These are phyloP conservation scores for Acrocephalus scirpaceus DNA, from an alignment of 2,797 vertebrate species.

Conservation along the genomic window DNA sequence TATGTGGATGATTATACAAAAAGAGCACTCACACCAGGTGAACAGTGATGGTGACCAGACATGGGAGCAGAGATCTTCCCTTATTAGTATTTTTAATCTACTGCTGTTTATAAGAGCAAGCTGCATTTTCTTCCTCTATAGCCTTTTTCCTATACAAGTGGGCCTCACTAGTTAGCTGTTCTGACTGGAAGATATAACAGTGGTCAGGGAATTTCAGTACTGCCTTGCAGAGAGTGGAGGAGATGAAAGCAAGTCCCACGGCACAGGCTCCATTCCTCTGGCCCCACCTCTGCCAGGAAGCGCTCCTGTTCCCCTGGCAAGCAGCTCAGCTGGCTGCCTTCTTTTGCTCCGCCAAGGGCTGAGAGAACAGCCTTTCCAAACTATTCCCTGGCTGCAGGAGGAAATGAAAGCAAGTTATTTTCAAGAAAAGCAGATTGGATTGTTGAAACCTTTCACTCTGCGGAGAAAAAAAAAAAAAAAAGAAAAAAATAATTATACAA, in stretches of 20 bases:
- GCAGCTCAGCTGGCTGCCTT: constrained; percentile 20
- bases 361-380: constrained; percentile 60
- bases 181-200: constrained; percentile 28
- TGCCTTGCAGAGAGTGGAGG: neutral
- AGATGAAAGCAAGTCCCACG: constrained; percentile 4
- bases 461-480: neutral
- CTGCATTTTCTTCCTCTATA: neutral
- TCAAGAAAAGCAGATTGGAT: constrained; percentile 23
- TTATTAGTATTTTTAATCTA: constrained; percentile 68
- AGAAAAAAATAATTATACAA: neutral
- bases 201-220: neutral
- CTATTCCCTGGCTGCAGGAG: constrained; percentile 60
- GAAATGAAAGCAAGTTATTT: constrained; percentile 55
- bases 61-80: neutral
- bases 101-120: constrained; percentile 67
- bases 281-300: constrained; percentile 41
- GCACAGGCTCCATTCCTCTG: neutral
- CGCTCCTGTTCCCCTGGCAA: constrained; percentile 47
- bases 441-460: neutral
- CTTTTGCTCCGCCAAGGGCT: constrained; percentile 29
- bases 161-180: constrained; percentile 11
- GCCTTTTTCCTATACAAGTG: neutral
- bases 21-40: constrained; percentile 38
- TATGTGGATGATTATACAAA: neutral
- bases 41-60: constrained; percentile 44